phyloP scores from a whole-genome alignment of 2,113 vertebrate genomes.

The Laticauda colubrina region DNA sequence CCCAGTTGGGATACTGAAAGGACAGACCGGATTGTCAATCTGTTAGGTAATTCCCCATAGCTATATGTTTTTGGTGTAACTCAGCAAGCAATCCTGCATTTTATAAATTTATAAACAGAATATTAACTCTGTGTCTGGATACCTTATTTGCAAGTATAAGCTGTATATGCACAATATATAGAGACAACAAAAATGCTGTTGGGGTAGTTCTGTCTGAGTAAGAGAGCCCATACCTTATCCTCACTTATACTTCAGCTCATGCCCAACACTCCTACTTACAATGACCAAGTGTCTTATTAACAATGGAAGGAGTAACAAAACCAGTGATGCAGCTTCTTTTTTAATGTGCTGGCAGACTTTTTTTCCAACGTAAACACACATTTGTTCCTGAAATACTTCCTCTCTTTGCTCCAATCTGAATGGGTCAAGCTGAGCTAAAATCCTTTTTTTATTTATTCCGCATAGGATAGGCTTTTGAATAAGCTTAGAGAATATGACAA shows the following conservation, averaged over 20 bases:
- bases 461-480: background rate
- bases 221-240: background rate
- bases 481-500: background rate
- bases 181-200: background rate
- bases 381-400: background rate
- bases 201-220: background rate
- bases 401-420: background rate
- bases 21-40: background rate
- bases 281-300: background rate
- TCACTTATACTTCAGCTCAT: background rate
- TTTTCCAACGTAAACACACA: background rate
- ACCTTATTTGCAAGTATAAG: slow-evolving; percentile 10
- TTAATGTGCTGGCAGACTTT: background rate
- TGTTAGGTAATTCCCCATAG: background rate
- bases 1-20: background rate
- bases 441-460: background rate
- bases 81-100: background rate
- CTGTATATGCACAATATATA: background rate
- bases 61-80: background rate
- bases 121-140: slow-evolving; percentile 22
- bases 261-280: too few species aligned
- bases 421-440: background rate
- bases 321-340: background rate
- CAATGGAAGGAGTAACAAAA: background rate
- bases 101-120: slow-evolving; percentile 3